These are phyloP conservation scores for Gallirallus australis DNA, from an alignment of 2,797 vertebrate genomes.

Conservation along the genomic window DNA sequence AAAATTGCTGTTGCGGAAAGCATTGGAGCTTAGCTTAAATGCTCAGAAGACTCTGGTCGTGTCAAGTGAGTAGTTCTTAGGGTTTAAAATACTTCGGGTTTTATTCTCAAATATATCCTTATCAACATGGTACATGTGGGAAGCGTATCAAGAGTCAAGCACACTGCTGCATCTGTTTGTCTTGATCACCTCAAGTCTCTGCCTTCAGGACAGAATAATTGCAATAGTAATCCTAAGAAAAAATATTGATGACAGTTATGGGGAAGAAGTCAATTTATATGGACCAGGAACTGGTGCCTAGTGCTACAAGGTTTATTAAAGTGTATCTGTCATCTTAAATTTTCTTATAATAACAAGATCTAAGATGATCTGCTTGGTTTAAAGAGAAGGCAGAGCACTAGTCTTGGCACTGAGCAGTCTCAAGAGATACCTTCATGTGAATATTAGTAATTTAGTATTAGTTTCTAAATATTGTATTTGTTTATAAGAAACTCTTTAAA, in stretches of 20 bases:
- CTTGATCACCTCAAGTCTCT: background rate
- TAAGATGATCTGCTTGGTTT: background rate
- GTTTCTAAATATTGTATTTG: background rate
- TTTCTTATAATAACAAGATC: background rate
- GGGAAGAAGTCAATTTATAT: background rate
- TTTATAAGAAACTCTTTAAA: background rate
- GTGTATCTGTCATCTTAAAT: background rate
- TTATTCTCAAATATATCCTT: background rate
- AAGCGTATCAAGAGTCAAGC: background rate
- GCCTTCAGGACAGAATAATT: background rate
- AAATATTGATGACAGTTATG: background rate
- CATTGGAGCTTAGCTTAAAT: background rate
- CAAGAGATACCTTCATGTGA: background rate
- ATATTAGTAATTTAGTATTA: background rate
- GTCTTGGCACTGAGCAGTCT: background rate
- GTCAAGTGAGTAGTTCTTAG: background rate
- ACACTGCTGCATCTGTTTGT: background rate
- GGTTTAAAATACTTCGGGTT: background rate
- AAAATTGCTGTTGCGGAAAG: background rate
- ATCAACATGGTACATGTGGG: too few relatives aligned
- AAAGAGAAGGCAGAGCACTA: background rate
- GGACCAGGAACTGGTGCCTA: background rate
- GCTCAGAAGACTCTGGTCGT: background rate
- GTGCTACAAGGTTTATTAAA: background rate
- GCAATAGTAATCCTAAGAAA: background rate